These are phyloP conservation scores for Aspidapion aeneum DNA, from an alignment of 2,888 invertebrate species.

Conservation along the genomic window DNA sequence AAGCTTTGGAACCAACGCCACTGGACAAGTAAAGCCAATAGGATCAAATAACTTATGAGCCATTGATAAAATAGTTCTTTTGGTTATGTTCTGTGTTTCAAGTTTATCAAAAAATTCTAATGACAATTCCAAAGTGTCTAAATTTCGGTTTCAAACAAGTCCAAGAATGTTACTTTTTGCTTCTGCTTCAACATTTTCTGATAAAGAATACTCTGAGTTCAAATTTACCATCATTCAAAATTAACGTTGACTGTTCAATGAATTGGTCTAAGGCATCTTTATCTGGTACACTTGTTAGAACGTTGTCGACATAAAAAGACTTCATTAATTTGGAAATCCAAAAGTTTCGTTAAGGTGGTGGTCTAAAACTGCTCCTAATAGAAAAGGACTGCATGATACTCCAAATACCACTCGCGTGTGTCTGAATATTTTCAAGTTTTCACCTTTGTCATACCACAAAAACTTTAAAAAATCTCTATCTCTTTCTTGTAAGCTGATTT, in stretches of 20 bases:
- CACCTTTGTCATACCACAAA: conserved; percentile 27
- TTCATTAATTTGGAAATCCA: neutral
- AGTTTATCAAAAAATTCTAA: neutral
- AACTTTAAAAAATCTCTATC: conserved; percentile 35
- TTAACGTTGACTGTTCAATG: conserved; percentile 10
- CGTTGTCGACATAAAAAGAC: neutral
- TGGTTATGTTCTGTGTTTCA: conserved; percentile 7
- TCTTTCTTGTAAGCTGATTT: conserved; percentile 28
- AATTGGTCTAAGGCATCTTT: conserved; percentile 5
- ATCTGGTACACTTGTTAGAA: too few species aligned
- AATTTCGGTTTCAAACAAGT: conserved; percentile 15
- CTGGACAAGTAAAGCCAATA: conserved; percentile 27
- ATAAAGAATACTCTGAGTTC: conserved; percentile 17
- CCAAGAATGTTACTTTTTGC: conserved; percentile 14
- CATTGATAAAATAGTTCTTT: conserved; percentile 16
- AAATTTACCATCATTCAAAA: conserved; percentile 14
- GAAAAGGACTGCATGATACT: conserved; percentile 20
- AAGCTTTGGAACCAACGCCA: conserved; percentile 25
- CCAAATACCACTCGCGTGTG: conserved; percentile 21
- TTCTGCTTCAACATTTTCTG: neutral
- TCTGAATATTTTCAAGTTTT: conserved; percentile 15
- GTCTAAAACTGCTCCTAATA: conserved; percentile 23
- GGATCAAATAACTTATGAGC: conserved; percentile 30
- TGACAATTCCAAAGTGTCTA: conserved; percentile 12
- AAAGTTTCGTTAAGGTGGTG: conserved; percentile 14